phyloP scores from a whole-genome alignment of 2,888 invertebrate genomes.

The Scaptomyza tumidula region DNA sequence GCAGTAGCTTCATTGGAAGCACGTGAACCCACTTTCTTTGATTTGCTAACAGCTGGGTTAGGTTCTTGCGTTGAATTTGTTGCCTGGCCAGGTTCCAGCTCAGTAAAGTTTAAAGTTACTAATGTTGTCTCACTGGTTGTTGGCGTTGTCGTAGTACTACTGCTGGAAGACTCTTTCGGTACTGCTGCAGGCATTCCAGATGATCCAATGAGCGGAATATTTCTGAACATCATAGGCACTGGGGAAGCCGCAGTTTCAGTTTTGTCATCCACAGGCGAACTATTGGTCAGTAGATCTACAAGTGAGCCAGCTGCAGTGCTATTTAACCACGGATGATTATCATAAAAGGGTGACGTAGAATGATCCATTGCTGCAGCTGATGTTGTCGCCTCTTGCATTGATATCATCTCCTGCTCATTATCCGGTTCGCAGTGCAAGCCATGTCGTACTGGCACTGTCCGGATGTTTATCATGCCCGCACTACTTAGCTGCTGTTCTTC shows the following conservation, averaged over 20 bases:
- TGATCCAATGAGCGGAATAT: not conserved
- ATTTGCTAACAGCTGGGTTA: not conserved
- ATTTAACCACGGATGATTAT: not conserved
- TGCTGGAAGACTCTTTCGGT: not conserved
- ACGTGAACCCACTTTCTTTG: not conserved
- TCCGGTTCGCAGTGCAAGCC: conserved; percentile 5
- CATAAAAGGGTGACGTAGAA: not conserved
- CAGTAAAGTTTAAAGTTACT: too few relatives aligned
- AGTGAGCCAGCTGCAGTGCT: not conserved
- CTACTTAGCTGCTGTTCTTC: too few relatives aligned
- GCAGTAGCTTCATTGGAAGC: not conserved
- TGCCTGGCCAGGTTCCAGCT: not conserved
- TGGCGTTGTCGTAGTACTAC: not conserved
- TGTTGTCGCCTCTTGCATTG: not conserved
- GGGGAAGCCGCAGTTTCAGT: not conserved
- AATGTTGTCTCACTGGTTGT: not conserved
- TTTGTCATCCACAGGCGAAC: too few relatives aligned
- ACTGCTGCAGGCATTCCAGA: not conserved
- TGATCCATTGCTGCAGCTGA: not conserved
- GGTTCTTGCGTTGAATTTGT: not conserved
- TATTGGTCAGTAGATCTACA: not conserved
- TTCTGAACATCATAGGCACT: not conserved
- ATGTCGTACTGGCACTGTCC: conserved; percentile 28
- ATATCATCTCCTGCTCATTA: not conserved
- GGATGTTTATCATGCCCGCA: conserved; percentile 35